These are phyloP conservation scores for Chunga burmeisteri DNA, from an alignment of 2,113 vertebrate genomes.

Conservation along the genomic window DNA sequence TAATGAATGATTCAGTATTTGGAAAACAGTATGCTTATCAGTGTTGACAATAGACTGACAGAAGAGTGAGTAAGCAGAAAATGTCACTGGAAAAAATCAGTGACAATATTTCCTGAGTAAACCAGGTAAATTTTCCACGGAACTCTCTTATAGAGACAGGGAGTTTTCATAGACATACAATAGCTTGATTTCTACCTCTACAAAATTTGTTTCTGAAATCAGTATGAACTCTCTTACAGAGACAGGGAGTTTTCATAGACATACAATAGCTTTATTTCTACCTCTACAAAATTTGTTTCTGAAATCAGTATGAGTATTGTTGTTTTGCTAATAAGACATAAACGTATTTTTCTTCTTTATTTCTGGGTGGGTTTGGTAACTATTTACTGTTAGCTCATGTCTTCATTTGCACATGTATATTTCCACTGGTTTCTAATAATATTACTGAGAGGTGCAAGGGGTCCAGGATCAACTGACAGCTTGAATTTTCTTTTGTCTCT, in stretches of 20 bases:
- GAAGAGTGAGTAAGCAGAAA: not conserved
- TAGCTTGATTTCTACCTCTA: not conserved
- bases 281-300: not conserved
- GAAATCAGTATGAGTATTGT: not conserved
- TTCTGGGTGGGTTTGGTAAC: not conserved
- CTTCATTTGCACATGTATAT: not conserved
- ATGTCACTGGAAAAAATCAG: not conserved
- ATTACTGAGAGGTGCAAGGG: not conserved
- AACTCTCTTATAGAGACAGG: not conserved
- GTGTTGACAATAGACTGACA: not conserved
- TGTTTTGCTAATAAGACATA: not conserved
- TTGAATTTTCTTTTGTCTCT: not conserved
- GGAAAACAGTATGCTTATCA: not conserved
- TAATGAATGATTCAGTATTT: not conserved
- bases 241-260: not conserved
- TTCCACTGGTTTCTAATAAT: not conserved
- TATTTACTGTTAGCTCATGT: not conserved
- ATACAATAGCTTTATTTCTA: not conserved
- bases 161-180: not conserved
- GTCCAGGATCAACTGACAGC: not conserved
- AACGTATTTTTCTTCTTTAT: not conserved
- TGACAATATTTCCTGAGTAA: not conserved
- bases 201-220: not conserved
- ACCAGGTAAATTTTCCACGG: not conserved
- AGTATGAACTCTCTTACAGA: not conserved